Conservation (phyloP, 2,888 invertebrate species). For the Agrypnus murinus region DNA sequence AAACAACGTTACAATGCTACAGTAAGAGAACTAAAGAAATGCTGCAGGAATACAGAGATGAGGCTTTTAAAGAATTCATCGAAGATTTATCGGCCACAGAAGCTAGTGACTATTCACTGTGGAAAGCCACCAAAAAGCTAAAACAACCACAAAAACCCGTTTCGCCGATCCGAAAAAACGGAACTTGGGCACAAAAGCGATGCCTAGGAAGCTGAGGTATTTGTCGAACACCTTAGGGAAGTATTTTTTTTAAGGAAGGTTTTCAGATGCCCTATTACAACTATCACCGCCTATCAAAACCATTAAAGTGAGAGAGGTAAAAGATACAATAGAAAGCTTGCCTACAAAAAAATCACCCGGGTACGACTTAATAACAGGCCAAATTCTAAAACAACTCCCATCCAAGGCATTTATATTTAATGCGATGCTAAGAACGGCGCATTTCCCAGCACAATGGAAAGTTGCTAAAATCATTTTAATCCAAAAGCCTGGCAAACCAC, state of each 20-base stretch:
- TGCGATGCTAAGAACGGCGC: conserved; percentile 7
- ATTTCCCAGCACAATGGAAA: conserved; percentile 18
- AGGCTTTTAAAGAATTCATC: not conserved
- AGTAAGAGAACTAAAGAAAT: not conserved
- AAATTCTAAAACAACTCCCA: conserved; percentile 12
- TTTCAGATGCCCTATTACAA: conserved; percentile 1
- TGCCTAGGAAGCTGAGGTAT: not conserved
- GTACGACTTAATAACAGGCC: too few species aligned
- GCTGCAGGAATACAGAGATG: not conserved
- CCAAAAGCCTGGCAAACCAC: conserved; percentile 2
- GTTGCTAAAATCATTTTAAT: conserved; percentile 5
- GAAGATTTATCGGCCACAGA: not conserved
- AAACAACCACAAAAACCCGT: not conserved
- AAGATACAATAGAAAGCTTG: not conserved
- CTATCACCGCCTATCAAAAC: not conserved
- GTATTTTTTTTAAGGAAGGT: not conserved
- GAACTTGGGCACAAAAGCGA: not conserved
- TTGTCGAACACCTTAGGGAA: not conserved
- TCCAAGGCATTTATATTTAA: conserved; percentile 9
- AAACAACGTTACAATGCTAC: not conserved
- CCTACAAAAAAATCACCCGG: conserved; percentile 9
- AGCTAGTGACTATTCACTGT: not conserved
- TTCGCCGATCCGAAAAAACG: not conserved
- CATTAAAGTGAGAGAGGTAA: conserved; percentile 13
- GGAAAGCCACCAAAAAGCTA: too few species aligned